Evolutionary conservation across 2,888 invertebrate species (phyloP).

Genomic region (Apomyelois bistriatella): DNA sequence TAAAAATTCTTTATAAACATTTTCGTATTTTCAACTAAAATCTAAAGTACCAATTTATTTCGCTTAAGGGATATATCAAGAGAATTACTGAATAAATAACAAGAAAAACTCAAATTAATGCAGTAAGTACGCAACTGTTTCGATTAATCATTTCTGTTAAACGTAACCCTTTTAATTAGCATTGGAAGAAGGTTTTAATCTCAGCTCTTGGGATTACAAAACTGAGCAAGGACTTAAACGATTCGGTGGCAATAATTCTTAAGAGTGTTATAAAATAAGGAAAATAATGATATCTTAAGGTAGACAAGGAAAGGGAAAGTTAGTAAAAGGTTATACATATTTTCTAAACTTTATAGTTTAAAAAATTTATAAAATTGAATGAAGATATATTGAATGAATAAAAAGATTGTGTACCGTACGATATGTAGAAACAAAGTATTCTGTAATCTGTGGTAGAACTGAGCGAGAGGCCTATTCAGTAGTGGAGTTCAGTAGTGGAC

Average conservation of each 20-base stretch:
- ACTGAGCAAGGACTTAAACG: slow-evolving; percentile 77
- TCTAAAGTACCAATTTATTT: not conserved
- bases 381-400: no score
- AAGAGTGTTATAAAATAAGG: slow-evolving; percentile 73
- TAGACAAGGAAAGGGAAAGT: slow-evolving; percentile 43
- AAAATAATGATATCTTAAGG: slow-evolving; percentile 54
- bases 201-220: slow-evolving; percentile 65
- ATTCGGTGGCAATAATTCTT: slow-evolving; percentile 78
- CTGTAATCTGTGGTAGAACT: no score
- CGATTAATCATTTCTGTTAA: slow-evolving; percentile 66
- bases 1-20: no score
- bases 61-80: slow-evolving; percentile 2
- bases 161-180: slow-evolving; percentile 76
- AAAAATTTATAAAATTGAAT: no score
- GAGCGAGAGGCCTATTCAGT: no score
- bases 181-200: slow-evolving; percentile 68
- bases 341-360: no score
- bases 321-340: slow-evolving; percentile 22
- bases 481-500: no score
- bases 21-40: not conserved
- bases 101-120: slow-evolving; percentile 20
- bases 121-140: slow-evolving; percentile 35
- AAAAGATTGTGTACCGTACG: no score
- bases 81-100: slow-evolving; percentile 10
- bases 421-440: no score